Percentiles rank a stretch among this genome's conserved stretches.
phyloP scores from a whole-genome alignment of 2,113 vertebrate genomes.

The Onychostoma macrolepis region DNA sequence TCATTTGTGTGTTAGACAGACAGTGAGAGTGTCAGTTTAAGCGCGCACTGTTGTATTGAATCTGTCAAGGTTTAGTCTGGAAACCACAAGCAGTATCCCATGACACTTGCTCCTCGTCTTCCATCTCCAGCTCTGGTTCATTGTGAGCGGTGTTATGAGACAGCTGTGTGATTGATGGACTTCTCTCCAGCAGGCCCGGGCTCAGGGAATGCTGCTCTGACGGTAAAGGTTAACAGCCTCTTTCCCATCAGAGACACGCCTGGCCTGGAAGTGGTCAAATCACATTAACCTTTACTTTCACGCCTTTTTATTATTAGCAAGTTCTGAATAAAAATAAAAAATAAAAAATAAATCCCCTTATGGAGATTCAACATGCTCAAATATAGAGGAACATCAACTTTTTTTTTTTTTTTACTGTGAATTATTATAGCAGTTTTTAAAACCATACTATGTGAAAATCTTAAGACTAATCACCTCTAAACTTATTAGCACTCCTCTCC shows the following conservation, averaged over 20 bases:
- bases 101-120: constrained; percentile 9
- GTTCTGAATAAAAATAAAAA: neutral
- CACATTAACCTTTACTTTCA: constrained; percentile 49
- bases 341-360: neutral
- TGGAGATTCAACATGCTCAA: constrained; percentile 11
- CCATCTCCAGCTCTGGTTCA: neutral
- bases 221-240: constrained; percentile 46
- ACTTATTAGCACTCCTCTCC: neutral
- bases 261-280: constrained; percentile 17
- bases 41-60: neutral
- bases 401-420: neutral
- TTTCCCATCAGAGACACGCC: constrained; percentile 33
- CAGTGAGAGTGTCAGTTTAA: neutral
- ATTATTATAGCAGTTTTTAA: neutral
- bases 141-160: neutral
- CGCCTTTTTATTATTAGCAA: constrained; percentile 20
- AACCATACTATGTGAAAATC: neutral
- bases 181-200: constrained; percentile 12
- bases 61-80: constrained; percentile 1
- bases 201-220: neutral
- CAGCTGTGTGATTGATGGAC: constrained; percentile 41
- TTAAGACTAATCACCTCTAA: neutral
- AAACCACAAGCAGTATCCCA: constrained; percentile 25
- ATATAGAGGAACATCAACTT: neutral
- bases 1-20: neutral